Evolutionary conservation across 2,888 invertebrate genomes (phyloP).

Genomic region (Rhamnusium bicolor): DNA sequence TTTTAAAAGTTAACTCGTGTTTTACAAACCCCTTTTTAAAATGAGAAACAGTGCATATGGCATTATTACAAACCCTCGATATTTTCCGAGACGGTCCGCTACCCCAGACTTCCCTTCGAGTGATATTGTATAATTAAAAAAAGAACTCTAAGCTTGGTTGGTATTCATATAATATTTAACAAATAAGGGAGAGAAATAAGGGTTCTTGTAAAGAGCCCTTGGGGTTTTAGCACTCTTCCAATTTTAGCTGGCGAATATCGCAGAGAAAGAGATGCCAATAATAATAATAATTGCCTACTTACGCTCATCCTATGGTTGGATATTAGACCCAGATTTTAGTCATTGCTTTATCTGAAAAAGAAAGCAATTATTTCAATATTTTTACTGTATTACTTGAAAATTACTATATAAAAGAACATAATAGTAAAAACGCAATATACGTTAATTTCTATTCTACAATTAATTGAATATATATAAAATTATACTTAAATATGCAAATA

Average conservation of each 20-base stretch:
- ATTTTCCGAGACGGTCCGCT: slow-evolving; percentile 25
- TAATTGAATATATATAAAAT: too few species aligned
- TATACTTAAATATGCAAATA: too few species aligned
- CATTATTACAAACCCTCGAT: slow-evolving; percentile 37
- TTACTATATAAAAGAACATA: too few species aligned
- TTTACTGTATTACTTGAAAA: too few species aligned
- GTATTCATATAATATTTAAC: slow-evolving; percentile 63
- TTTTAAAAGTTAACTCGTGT: slow-evolving; percentile 56
- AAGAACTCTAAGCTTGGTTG: slow-evolving; percentile 57
- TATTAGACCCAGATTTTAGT: slow-evolving; percentile 16
- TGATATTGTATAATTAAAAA: slow-evolving; percentile 62
- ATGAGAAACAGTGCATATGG: slow-evolving; percentile 46
- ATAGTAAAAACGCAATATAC: too few species aligned
- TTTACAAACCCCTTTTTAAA: slow-evolving; percentile 46
- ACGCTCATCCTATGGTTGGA: slow-evolving; percentile 45
- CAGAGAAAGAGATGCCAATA: slow-evolving; percentile 29
- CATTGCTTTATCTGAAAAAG: slow-evolving; percentile 42
- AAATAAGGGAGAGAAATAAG: slow-evolving; percentile 57
- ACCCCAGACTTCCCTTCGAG: slow-evolving; percentile 45
- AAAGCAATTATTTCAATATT: background rate
- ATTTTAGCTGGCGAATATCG: slow-evolving; percentile 48
- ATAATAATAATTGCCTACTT: slow-evolving; percentile 52
- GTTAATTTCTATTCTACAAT: too few species aligned
- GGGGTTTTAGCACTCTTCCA: slow-evolving; percentile 49
- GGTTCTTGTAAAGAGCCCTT: slow-evolving; percentile 44